Evolutionary conservation across 2,113 vertebrate genomes (phyloP).

Genomic region (Elgaria multicarinata): DNA sequence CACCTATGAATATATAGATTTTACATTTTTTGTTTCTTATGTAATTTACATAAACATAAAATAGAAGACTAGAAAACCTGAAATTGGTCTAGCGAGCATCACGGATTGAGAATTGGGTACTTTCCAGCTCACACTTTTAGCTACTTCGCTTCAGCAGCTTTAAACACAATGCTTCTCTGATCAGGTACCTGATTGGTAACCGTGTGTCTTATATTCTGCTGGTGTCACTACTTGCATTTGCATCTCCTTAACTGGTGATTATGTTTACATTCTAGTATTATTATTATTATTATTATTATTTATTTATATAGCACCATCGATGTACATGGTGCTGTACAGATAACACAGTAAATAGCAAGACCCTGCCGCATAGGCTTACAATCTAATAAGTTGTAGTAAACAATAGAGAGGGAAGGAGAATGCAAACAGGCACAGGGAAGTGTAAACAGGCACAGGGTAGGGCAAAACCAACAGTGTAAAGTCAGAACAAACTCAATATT

Average conservation of each 20-base stretch:
- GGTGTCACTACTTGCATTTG: neutral
- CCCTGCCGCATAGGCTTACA: no score
- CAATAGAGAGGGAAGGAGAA: no score
- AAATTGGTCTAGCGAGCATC: neutral
- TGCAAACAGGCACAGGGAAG: no score
- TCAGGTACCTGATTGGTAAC: neutral
- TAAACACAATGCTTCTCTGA: neutral
- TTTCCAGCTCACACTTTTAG: neutral
- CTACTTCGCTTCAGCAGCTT: neutral
- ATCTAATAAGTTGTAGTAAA: no score
- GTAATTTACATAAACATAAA: fast-evolving
- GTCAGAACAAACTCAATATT: no score
- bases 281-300: no score
- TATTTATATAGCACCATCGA: no score
- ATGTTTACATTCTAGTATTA: neutral
- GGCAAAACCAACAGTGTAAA: no score
- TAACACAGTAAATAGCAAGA: no score
- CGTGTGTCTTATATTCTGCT: neutral
- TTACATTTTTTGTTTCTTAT: neutral
- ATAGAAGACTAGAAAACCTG: neutral
- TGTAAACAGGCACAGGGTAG: no score
- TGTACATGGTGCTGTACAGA: no score
- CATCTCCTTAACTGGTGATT: neutral
- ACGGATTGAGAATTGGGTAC: neutral
- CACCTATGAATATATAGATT: neutral